A percentile compares a stretch with the other conserved stretches of the same genome.
phyloP scores from a whole-genome alignment of 2,888 invertebrate genomes.

The Lasioglossum figueresi region DNA sequence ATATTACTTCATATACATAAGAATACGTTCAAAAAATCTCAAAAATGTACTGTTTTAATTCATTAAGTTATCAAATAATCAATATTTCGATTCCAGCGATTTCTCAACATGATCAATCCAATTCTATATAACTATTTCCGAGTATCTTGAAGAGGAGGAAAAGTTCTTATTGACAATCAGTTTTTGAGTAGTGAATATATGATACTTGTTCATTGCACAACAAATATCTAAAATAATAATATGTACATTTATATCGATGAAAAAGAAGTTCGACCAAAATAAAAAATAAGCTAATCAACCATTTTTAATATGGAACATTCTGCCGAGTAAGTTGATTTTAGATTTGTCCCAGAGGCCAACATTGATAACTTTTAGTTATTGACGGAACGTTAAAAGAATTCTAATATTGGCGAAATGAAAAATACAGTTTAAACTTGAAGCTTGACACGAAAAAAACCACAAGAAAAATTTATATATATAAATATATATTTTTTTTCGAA shows the following conservation, averaged over 20 bases:
- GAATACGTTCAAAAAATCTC: conserved; percentile 31
- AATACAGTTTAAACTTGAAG: not conserved
- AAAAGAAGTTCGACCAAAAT: conserved; percentile 23
- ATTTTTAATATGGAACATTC: conserved; percentile 13
- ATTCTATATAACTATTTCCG: conserved; percentile 17
- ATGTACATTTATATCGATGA: conserved; percentile 46
- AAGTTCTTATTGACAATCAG: conserved; percentile 24
- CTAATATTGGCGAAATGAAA: conserved; percentile 25
- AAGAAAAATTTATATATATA: not conserved
- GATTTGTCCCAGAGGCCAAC: conserved; percentile 31
- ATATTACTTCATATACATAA: conserved; percentile 47
- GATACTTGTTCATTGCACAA: conserved; percentile 46
- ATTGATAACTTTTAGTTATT: not conserved
- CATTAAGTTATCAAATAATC: conserved; percentile 28
- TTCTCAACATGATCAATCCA: conserved; percentile 10
- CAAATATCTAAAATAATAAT: conserved; percentile 56
- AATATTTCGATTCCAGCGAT: conserved; percentile 22
- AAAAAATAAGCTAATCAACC: conserved; percentile 26
- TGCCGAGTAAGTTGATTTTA: conserved; percentile 19
- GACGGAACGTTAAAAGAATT: conserved; percentile 1
- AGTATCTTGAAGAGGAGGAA: conserved; percentile 23
- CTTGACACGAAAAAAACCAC: not conserved
- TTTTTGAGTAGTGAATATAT: conserved; percentile 39
- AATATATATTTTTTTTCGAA: not conserved
- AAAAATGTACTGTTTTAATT: conserved; percentile 17